A percentile compares a stretch with the other conserved stretches of the same genome.
phyloP scores from a whole-genome alignment of 2,113 vertebrate genomes.

The Gasterosteus nipponicus region DNA sequence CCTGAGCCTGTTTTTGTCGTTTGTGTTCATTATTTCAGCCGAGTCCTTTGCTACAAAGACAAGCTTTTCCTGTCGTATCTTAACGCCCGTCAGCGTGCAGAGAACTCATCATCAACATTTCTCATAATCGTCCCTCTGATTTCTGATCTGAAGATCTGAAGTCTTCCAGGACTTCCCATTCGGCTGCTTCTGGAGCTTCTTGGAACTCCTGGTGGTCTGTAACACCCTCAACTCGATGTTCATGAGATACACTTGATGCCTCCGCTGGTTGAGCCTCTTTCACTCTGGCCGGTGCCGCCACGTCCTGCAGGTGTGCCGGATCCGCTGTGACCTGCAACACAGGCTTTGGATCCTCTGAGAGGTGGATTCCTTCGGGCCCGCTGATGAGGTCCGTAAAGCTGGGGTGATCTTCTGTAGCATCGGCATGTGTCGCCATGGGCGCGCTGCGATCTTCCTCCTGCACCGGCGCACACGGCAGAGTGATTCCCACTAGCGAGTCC shows the following conservation, averaged over 20 bases:
- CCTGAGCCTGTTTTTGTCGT: conserved; percentile 55
- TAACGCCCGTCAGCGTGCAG: not conserved
- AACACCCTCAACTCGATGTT: conserved; percentile 25
- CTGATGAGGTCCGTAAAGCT: conserved; percentile 39
- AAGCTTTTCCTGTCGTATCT: conserved; percentile 12
- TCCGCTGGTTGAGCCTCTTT: conserved; percentile 6
- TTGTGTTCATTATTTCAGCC: conserved; percentile 38
- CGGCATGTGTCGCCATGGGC: conserved; percentile 52
- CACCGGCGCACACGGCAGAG: not conserved
- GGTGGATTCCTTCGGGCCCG: conserved; percentile 49
- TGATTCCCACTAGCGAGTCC: not conserved
- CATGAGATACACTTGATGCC: conserved; percentile 8
- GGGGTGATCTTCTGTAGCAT: conserved; percentile 43
- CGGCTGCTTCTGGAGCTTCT: conserved; percentile 35
- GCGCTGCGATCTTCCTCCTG: conserved; percentile 41
- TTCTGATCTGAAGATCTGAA: conserved; percentile 20
- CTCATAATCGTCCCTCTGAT: conserved; percentile 13
- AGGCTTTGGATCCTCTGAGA: conserved; percentile 51
- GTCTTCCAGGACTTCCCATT: conserved; percentile 50
- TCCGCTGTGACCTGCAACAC: conserved; percentile 6
- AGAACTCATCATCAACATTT: not conserved
- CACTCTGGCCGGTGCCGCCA: not conserved
- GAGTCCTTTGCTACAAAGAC: conserved; percentile 48
- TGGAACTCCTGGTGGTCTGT: conserved; percentile 1
- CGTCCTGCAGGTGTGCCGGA: conserved; percentile 19